A percentile compares a stretch with the other conserved stretches of the same genome.
Evolutionary conservation across 2,888 invertebrate genomes (phyloP).

Genomic region (Lepeophtheirus nordmannii): DNA sequence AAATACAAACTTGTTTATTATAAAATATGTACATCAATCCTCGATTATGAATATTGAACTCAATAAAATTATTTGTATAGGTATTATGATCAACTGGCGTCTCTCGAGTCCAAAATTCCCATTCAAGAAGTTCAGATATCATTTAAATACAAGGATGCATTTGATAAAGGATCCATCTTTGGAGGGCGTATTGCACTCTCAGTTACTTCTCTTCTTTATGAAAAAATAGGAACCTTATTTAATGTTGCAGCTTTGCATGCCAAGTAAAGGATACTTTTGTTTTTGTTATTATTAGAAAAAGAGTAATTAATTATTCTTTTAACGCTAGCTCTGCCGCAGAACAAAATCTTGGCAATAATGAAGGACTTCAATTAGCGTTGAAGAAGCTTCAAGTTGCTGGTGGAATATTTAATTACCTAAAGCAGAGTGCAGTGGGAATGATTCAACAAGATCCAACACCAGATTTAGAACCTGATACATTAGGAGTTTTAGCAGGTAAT

Average conservation of each 20-base stretch:
- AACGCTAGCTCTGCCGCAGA: slow-evolving; percentile 44
- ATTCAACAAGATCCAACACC: slow-evolving; percentile 91
- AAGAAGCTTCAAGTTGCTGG: slow-evolving; percentile 53
- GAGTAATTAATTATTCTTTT: not conserved
- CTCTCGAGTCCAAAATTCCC: slow-evolving; percentile 83
- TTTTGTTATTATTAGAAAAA: not conserved
- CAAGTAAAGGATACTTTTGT: not conserved
- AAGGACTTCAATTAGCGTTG: slow-evolving; percentile 67
- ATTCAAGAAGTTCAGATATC: slow-evolving; percentile 84
- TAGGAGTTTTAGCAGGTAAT: slow-evolving; percentile 50
- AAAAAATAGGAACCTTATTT: slow-evolving; percentile 84
- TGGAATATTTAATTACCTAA: slow-evolving; percentile 72
- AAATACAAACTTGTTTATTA: too few relatives aligned
- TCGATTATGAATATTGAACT: slow-evolving; percentile 28
- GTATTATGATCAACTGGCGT: slow-evolving; percentile 87
- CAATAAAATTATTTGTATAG: slow-evolving; percentile 40
- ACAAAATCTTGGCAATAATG: slow-evolving; percentile 74
- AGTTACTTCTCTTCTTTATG: slow-evolving; percentile 71
- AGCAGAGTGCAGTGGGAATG: slow-evolving; percentile 48
- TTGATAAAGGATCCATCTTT: slow-evolving; percentile 49
- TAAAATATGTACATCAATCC: too few relatives aligned
- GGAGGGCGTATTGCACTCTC: slow-evolving; percentile 32
- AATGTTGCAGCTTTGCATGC: slow-evolving; percentile 90
- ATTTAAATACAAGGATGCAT: slow-evolving; percentile 99
- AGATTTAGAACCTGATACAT: slow-evolving; percentile 80